Evolutionary conservation across 2,888 invertebrate species (phyloP), one percentile per base, ranked within the genome.

Genomic region (Caenorhabditis panamensis): DNA sequence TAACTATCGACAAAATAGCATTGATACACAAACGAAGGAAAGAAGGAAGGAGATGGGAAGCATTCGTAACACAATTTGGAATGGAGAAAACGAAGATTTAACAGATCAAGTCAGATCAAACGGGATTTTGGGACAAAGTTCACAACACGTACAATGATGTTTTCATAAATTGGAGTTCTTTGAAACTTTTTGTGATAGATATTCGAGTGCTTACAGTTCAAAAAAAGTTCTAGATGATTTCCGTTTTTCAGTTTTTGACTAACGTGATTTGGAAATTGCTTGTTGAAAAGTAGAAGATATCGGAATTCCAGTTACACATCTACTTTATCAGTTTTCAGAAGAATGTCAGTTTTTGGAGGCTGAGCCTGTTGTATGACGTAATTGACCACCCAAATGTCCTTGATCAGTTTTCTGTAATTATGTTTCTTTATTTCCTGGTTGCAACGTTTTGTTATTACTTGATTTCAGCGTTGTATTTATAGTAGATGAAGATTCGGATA

Each of bases 401-500:
- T 68, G 36, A 80, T 76, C 0, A 71, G 61, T 16, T 64, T 54
- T 36, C 80, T 76, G 61, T 26, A 59, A 51, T 3, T 11, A 41
- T 41, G n/a, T n/a, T n/a, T 41, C 13, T 41, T 11, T 2, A 41
- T 41, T 41, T 41, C 9, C 5, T 37, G 5, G 11, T 36, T 20
- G 20, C 9, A 4, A 26, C 11, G 16, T 16, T 11, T 1, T 24
- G 9, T n/a, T 37, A 54, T 67, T 13, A 82, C 84, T 81, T 83
- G 20, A 86, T 73, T 16, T 88, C 88, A 5, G 81, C 56, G 53
- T 88, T 88, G 79, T 85, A 88, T 53, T 84, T 85, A 73, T 86
- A 87, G 77, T 84, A 88, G 64, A 88, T 86, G 63, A 87, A 87
- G 5, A 88, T 63, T 44, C 88, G 71, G 56, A 86, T 83, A 13